Percentiles rank a stretch among this genome's conserved stretches.
These are phyloP conservation scores for Parnassius apollo DNA, from an alignment of 2,888 invertebrate genomes.

Conservation along the genomic window DNA sequence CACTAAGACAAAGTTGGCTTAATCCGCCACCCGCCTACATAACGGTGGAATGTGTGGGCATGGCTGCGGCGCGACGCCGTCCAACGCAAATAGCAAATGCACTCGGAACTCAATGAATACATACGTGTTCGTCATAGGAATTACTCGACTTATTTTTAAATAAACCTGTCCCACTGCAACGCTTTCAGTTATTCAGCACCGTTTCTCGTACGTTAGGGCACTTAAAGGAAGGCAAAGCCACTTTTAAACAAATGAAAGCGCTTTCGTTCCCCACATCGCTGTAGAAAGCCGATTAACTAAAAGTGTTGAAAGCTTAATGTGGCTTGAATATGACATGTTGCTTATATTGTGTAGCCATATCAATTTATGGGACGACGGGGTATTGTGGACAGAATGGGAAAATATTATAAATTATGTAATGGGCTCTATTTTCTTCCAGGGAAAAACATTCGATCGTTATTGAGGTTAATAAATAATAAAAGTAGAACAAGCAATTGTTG, in stretches of 20 bases:
- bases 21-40: conserved; percentile 59
- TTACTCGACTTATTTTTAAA: conserved; percentile 75
- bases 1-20: conserved; percentile 71
- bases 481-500: conserved; percentile 10
- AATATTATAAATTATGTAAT: conserved; percentile 18
- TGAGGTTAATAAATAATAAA: conserved; percentile 8
- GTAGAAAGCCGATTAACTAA: conserved; percentile 67
- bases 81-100: conserved; percentile 60
- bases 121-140: conserved; percentile 78
- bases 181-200: conserved; percentile 69
- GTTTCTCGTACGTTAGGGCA: conserved; percentile 63
- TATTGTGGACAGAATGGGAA: conserved; percentile 10
- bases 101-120: conserved; percentile 48
- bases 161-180: conserved; percentile 71
- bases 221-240: conserved; percentile 71
- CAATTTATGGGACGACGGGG: conserved; percentile 6
- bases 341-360: conserved; percentile 8
- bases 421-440: conserved; percentile 11
- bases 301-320: conserved; percentile 71
- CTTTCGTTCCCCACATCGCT: conserved; percentile 57
- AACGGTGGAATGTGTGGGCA: conserved; percentile 43
- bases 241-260: conserved; percentile 77
- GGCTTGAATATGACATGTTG: conserved; percentile 50
- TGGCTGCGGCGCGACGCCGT: conserved; percentile 38
- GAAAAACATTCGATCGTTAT: conserved; percentile 17